Base-by-base conservation (phyloP, 2,888 invertebrate genomes). In the Hydriomena furcata region DNA sequence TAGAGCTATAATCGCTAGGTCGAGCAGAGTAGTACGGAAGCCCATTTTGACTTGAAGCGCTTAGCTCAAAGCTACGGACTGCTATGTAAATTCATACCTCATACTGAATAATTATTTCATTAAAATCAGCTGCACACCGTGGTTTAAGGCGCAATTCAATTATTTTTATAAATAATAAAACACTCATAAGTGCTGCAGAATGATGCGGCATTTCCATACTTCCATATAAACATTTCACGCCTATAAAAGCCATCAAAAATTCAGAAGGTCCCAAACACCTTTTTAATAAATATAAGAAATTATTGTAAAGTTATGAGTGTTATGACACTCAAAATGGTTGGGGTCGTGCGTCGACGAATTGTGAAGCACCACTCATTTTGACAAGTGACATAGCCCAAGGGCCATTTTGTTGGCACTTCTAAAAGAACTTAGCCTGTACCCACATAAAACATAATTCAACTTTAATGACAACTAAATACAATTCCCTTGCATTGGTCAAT, bases 331-430 rank as follows among this genome's bases (percentile, higher is more conserved):
- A 34, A 24, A 44, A 34, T 44, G 40, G 38, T 30, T 21, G 21
- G 38, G 34, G 24, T 30, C 62, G 58, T 63, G 55, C 59, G 61
- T 64, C 60, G 61, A 61, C 63, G 58, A 58, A 67, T 62, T 57
- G 38, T 53, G 48, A 44, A 60, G 58, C 31, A 60, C 63, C 58
- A 56, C 69, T 71, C 56, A 52, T 55, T 63, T 56, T 66, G 66
- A 68, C 71, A 71, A 73, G 71, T 65, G 65, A 67, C 66, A 58
- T 63, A 50, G n/a, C 38, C 46, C 41, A 73, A 75, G 75, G 64
- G 65, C 68, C 70, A 71, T 75, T 73, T 73, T 72, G 74, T 71
- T 63, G 65, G 62, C 56, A 51, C 60, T 38, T 49, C 63, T 55
- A 65, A 52, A 47, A 36, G 42, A 30, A 52, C 57, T 63, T 56